These are phyloP conservation scores for Malacosoma neustria DNA, from an alignment of 2,888 invertebrate species.

Conservation along the genomic window DNA sequence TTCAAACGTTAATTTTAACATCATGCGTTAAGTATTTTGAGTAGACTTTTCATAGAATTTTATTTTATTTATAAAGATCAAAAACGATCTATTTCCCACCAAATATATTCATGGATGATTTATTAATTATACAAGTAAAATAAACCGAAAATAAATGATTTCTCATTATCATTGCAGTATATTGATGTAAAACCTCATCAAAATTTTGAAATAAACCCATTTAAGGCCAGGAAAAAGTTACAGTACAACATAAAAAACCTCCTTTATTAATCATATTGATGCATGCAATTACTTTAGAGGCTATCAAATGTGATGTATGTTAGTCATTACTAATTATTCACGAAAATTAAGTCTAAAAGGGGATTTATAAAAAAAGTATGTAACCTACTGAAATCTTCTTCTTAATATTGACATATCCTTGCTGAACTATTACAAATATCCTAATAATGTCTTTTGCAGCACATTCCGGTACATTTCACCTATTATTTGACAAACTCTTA, in stretches of 20 bases:
- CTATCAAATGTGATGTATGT: conserved; percentile 29
- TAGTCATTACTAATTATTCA: too few relatives aligned
- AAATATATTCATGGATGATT: conserved; percentile 27
- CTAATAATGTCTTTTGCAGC: too few relatives aligned
- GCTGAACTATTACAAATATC: too few relatives aligned
- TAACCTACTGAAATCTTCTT: too few relatives aligned
- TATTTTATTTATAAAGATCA: too few relatives aligned
- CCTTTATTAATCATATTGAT: conserved; percentile 61
- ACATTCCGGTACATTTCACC: too few relatives aligned
- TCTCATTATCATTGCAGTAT: conserved; percentile 26
- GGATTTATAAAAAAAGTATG: too few relatives aligned
- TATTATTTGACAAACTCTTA: too few relatives aligned
- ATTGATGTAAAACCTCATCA: conserved; percentile 40
- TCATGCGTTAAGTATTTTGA: conserved; percentile 31
- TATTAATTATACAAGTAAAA: too few relatives aligned
- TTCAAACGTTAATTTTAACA: neutral
- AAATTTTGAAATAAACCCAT: conserved; percentile 31
- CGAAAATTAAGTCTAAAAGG: too few relatives aligned
- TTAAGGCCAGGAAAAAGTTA: conserved; percentile 33
- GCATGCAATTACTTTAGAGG: conserved; percentile 32
- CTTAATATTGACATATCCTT: too few relatives aligned
- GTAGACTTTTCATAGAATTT: conserved; percentile 53
- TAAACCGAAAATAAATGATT: too few relatives aligned
- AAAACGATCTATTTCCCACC: conserved; percentile 21
- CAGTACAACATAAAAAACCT: conserved; percentile 39